Evolutionary conservation across 2,888 invertebrate genomes (phyloP), one percentile per base, ranked within the genome.

Genomic region (Julus scandinavius): DNA sequence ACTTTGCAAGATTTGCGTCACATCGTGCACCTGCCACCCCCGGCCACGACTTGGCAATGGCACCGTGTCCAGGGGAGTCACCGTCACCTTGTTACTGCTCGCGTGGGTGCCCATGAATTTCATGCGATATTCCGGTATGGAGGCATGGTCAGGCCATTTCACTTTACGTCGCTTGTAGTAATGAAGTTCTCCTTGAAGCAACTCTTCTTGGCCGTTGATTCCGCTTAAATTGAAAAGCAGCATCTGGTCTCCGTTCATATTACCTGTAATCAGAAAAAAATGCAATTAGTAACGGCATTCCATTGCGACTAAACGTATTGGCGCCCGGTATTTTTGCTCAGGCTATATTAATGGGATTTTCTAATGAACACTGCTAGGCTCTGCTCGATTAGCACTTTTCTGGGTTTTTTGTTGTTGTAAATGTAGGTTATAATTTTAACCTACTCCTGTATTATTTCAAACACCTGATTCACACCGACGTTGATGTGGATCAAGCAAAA

Each of bases 181-280:
- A 90, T 93, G 93, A 50, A 93, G 91, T 89, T 93, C 92, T 40
- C 92, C 92, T 88, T 91, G 91, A 86, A 92, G 90, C 40, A 92
- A 90, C 85, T 91, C 91, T 90, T 92, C 92, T 0, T 91, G 90
- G 5, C 91, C 90, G 72, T 90, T 89, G 38, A 93, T 90, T 7
- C 92, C 92, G 20, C 91, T 91, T 89, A 92, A 90, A 90, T 93
- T 92, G 90, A 92, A 93, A n/a, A 92, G 90, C 89, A 92, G 91
- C 91, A 92, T 91, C 29, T 91, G 63, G 38, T 88, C 86, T n/a
- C 88, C 86, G 29, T 80, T 41, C 20, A 88, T 20, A 9, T 87
- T 87, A 41, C 86, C 88, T 88, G 80, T 9, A 88, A 88, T 50
- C 9, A 17, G 50, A 88, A 84, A 84, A 84, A 17, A n/a, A n/a